Evolutionary conservation across 1,140 invertebrate species (phyloP), one percentile per base, ranked within the genome.

Genomic region (Drosophila rufa): DNA sequence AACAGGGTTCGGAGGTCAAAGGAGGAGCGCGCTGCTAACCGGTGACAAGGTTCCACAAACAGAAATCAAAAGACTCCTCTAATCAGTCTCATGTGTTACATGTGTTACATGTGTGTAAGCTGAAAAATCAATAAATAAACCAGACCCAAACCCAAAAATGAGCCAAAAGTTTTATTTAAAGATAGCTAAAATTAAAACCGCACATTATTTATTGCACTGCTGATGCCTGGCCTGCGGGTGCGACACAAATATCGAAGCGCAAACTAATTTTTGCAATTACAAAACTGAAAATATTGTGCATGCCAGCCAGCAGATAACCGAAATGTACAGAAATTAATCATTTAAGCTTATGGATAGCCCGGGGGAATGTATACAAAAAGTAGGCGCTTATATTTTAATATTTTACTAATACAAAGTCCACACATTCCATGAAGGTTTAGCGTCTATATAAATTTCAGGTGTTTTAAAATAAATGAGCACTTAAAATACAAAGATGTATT

Each of bases 111-210:
- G 67, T 65, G 66, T 65, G 47, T 60, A 11, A 47, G 84, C 68
- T 58, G 65, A 82, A 79, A 73, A 79, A 59, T 66, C 46, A 74
- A 62, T 61, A 78, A 59, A 73, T 78, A 71, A 64, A 38, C 48
- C 66, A 64, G n/a, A 50, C 25, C 48, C 40, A 48, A n/a, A 38
- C 71, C 60, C 27, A 30, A 45, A 53, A 82, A 65, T 79, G 40
- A 50, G 61, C 64, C 67, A 47, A 71, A 82, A 69, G 75, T 36
- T 66, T 42, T 82, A 86, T 73, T 66, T 78, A 89, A 79, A 87
- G 76, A 87, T 77, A 68, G 80, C 83, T 77, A 87, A 87, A 86
- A 80, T 76, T 87, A 78, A 82, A 84, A 75, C 47, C 66, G 76
- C 64, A 75, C 75, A 76, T 70, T 81, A 85, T 75, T 86, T 81